phyloP scores from a whole-genome alignment of 2,888 invertebrate genomes.

The Meta bourneti region DNA sequence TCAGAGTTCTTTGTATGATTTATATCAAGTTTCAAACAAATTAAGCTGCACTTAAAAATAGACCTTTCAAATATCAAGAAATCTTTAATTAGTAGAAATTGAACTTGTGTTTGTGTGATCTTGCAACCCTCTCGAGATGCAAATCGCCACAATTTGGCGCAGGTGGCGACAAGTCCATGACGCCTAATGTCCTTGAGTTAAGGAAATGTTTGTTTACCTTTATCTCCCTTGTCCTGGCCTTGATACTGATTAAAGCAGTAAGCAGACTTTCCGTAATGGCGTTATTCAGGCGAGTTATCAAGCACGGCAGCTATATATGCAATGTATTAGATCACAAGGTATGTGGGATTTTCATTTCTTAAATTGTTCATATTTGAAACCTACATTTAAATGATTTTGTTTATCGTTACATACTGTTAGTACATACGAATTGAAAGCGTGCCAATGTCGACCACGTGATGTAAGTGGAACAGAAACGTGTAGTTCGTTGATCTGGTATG shows the following conservation, averaged over 20 bases:
- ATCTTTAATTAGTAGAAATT: too few relatives aligned
- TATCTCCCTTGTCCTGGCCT: neutral
- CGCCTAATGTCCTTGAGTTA: neutral
- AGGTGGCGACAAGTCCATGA: too few relatives aligned
- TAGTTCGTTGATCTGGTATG: neutral
- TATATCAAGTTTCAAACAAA: too few relatives aligned
- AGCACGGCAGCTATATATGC: conserved; percentile 17
- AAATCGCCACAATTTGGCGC: too few relatives aligned
- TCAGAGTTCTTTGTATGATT: too few relatives aligned
- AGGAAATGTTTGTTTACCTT: neutral
- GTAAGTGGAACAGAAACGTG: neutral
- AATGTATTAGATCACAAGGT: conserved; percentile 60
- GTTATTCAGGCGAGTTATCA: conserved; percentile 21
- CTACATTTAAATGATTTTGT: neutral
- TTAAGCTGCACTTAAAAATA: too few relatives aligned
- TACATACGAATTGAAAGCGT: neutral
- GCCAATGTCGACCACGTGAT: conserved; percentile 13
- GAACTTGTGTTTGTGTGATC: too few relatives aligned
- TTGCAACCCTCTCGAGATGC: too few relatives aligned
- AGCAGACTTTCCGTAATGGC: conserved; percentile 17
- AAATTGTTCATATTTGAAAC: neutral
- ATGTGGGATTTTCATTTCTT: conserved; percentile 4
- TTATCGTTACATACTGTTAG: neutral
- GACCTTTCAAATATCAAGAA: too few relatives aligned
- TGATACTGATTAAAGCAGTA: neutral